Percentiles rank a stretch among this genome's conserved stretches.
Conservation (phyloP, 2,113 vertebrate genomes). For the Chamaea fasciata region DNA sequence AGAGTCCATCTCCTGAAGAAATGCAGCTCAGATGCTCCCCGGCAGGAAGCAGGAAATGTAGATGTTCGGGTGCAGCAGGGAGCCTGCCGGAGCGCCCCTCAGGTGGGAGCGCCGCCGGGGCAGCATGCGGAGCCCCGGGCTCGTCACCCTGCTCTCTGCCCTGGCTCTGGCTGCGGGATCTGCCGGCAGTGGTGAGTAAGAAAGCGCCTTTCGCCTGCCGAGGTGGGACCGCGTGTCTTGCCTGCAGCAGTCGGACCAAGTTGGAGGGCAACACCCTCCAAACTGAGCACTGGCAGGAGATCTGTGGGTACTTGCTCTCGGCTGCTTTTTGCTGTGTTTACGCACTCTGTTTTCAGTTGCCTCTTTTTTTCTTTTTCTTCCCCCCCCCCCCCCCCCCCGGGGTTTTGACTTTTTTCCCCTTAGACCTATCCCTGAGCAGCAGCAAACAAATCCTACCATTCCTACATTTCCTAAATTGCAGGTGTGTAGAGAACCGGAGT, state of each 20-base stretch:
- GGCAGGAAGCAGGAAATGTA: constrained; percentile 88
- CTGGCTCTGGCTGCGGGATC: constrained; percentile 31
- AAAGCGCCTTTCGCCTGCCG: neutral
- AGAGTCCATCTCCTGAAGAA: constrained; percentile 73
- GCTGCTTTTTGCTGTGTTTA: neutral
- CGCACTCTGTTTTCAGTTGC: neutral
- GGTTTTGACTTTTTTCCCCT: neutral
- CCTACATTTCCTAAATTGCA: neutral
- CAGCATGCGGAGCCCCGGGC: constrained; percentile 44
- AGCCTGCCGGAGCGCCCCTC: constrained; percentile 39
- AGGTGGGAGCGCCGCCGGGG: constrained; percentile 27
- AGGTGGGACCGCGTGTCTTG: neutral
- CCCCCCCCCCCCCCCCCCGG: too few species aligned
- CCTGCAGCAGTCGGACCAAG: constrained; percentile 15
- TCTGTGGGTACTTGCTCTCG: constrained; percentile 39
- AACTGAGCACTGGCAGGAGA: neutral
- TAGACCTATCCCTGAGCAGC: neutral
- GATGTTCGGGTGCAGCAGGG: constrained; percentile 45
- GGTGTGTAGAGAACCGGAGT: neutral
- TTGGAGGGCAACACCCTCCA: constrained; percentile 41
- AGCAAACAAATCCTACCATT: neutral
- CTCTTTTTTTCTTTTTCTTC: neutral
- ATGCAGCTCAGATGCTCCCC: constrained; percentile 73
- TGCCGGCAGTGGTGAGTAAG: constrained; percentile 68
- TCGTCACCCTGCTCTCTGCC: neutral